phyloP scores from a whole-genome alignment of 2,888 invertebrate genomes.

The Mimachlamys varia region DNA sequence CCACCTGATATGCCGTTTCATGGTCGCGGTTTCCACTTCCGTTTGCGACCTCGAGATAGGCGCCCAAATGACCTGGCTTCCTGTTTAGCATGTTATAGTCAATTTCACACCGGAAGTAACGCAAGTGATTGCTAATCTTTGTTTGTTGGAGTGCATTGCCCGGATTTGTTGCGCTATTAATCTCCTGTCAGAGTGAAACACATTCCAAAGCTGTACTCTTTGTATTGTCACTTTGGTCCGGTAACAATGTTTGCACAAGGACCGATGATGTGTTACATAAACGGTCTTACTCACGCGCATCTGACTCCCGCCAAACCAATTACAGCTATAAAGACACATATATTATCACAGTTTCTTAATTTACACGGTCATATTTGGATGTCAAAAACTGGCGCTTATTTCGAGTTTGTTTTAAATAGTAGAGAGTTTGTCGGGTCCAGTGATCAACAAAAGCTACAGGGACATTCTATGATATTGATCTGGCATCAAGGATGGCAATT shows the following conservation, averaged over 20 bases:
- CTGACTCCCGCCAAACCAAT: background rate
- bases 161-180: background rate
- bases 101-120: slow-evolving; percentile 23
- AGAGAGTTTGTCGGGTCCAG: background rate
- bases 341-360: background rate
- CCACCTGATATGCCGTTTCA: background rate
- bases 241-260: background rate
- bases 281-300: background rate
- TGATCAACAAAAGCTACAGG: background rate
- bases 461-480: background rate
- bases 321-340: background rate
- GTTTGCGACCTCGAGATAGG: slow-evolving; percentile 2
- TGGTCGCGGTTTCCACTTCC: background rate
- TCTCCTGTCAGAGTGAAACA: background rate
- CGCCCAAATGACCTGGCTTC: slow-evolving; percentile 4
- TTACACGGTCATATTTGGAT: background rate
- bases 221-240: background rate
- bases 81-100: slow-evolving; percentile 22
- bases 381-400: background rate
- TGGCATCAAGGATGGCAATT: background rate
- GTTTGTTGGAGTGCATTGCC: background rate
- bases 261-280: background rate
- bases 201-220: background rate
- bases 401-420: background rate
- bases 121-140: slow-evolving; percentile 7